Evolutionary conservation across 2,797 vertebrate species (phyloP).

Genomic region (Poecilia picta): DNA sequence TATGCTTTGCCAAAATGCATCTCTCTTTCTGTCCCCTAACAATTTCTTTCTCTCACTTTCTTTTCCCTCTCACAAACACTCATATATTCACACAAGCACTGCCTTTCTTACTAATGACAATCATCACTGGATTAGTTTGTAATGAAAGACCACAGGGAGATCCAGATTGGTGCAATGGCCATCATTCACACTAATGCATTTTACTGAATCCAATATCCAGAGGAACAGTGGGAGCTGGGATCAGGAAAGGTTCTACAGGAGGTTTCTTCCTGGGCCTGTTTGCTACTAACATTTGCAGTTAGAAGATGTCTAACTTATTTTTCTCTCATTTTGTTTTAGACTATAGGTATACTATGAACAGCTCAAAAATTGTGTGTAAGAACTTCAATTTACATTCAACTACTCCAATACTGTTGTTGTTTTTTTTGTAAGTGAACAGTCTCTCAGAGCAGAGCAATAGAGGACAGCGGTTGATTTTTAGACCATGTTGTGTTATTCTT

Average conservation of each 20-base stretch:
- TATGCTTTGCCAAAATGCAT: slow-evolving; percentile 61
- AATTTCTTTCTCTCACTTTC: not conserved
- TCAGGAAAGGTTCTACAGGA: slow-evolving; percentile 36
- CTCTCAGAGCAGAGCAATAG: no score
- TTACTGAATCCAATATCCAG: slow-evolving; percentile 62
- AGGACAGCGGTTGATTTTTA: no score
- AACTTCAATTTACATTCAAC: not conserved
- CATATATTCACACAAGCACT: slow-evolving; percentile 10
- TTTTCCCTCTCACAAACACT: not conserved
- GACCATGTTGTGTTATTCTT: no score
- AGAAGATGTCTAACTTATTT: slow-evolving; percentile 8
- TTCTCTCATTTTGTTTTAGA: slow-evolving; percentile 22
- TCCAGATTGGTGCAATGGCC: slow-evolving; percentile 45
- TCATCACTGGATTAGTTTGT: slow-evolving; percentile 75
- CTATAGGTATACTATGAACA: not conserved
- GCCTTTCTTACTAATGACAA: slow-evolving; percentile 62
- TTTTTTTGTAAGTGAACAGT: no score
- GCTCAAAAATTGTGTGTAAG: not conserved
- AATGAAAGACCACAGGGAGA: slow-evolving; percentile 70
- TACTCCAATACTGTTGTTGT: no score
- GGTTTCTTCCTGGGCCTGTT: slow-evolving; percentile 30
- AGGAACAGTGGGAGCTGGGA: slow-evolving; percentile 45
- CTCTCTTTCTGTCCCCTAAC: slow-evolving; percentile 1
- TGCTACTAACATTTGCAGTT: slow-evolving; percentile 30
- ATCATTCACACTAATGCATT: slow-evolving; percentile 62